Conservation (phyloP, 37 sponge, comb jelly and placozoan species). For the Sycon ciliatum region DNA sequence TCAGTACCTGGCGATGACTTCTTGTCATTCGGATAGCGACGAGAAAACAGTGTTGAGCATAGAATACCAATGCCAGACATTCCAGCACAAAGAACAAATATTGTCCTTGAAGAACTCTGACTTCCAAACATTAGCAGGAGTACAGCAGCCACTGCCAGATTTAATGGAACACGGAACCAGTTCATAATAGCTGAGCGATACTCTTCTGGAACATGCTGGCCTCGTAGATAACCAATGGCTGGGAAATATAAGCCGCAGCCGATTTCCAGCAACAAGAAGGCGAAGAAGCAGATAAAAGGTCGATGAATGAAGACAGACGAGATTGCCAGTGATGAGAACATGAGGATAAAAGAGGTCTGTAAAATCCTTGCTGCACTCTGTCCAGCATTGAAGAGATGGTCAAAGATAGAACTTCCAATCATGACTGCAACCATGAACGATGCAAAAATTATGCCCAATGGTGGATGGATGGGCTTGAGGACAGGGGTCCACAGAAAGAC, state of each 20-base stretch:
- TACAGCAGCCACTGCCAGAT: conserved; percentile 45
- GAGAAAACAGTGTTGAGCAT: no score
- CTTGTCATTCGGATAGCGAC: no score
- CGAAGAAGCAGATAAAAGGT: conserved; percentile 39
- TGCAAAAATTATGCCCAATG: conserved; percentile 66
- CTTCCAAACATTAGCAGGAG: conserved; percentile 46
- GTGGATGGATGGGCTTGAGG: conserved; percentile 18
- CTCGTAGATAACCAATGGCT: conserved; percentile 47
- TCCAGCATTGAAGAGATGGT: conserved; percentile 21
- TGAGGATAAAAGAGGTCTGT: conserved; percentile 17
- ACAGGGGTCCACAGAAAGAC: conserved; percentile 69
- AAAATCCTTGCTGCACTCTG: background rate
- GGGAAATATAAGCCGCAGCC: conserved; percentile 71
- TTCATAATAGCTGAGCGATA: conserved; percentile 46
- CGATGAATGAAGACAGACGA: conserved; percentile 17
- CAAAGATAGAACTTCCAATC: conserved; percentile 48
- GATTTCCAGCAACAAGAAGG: conserved; percentile 54
- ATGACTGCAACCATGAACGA: conserved; percentile 66
- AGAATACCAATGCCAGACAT: conserved; percentile 45
- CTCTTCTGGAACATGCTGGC: conserved; percentile 50
- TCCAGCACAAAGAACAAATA: conserved; percentile 48
- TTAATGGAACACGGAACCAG: conserved; percentile 73
- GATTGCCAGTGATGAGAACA: conserved; percentile 19
- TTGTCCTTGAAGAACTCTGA: conserved; percentile 41
- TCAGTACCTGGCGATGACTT: no score